Evolutionary conservation across 2,888 invertebrate species (phyloP).

Genomic region (Diachrysia chrysitis): DNA sequence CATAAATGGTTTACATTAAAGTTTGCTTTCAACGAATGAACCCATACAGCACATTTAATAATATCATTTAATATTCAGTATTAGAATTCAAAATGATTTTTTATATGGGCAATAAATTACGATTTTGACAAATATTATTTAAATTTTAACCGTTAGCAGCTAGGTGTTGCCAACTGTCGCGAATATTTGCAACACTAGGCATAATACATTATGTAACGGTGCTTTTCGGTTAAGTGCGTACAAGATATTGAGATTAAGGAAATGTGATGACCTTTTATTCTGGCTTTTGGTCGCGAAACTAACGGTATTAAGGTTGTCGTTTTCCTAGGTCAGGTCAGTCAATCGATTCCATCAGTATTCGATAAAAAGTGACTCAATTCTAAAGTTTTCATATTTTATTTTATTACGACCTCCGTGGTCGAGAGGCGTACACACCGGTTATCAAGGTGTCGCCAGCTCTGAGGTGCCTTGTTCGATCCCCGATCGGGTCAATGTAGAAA

Average conservation of each 20-base stretch:
- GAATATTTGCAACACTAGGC: slow-evolving; percentile 14
- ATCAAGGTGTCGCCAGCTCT: too few species aligned
- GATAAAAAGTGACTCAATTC: too few species aligned
- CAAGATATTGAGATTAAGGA: slow-evolving; percentile 4
- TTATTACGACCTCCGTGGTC: too few species aligned
- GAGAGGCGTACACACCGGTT: too few species aligned
- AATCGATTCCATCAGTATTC: not conserved
- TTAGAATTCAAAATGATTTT: slow-evolving; percentile 1
- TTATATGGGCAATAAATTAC: slow-evolving; percentile 10
- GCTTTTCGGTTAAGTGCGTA: not conserved
- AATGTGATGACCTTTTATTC: not conserved
- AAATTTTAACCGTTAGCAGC: slow-evolving; percentile 6
- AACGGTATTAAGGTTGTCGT: not conserved
- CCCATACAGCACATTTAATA: not conserved
- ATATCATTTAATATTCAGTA: not conserved
- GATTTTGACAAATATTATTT: slow-evolving; percentile 11
- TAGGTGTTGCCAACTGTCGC: slow-evolving; percentile 8
- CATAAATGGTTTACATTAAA: not conserved
- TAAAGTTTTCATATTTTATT: too few species aligned
- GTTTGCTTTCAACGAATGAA: not conserved
- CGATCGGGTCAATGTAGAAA: too few species aligned
- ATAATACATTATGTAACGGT: slow-evolving; percentile 6
- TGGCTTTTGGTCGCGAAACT: not conserved
- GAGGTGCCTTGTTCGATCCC: too few species aligned
- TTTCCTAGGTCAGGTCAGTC: slow-evolving; percentile 3